Base-by-base conservation (phyloP, 2,888 invertebrate species). In the Cosmopolites sordidus region DNA sequence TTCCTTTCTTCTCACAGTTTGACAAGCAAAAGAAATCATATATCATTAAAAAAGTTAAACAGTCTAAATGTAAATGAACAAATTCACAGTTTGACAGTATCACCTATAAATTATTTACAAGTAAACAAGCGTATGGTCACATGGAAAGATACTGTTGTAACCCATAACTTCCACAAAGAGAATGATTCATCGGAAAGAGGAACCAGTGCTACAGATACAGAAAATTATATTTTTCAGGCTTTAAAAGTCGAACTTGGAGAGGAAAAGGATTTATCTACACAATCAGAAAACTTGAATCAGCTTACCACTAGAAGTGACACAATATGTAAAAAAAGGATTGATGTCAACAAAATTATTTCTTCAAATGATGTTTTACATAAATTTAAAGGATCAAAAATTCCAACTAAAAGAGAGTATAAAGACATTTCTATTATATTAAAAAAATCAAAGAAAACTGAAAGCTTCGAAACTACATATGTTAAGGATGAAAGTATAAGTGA, bases 11-110 rank as follows among this genome's bases (percentile, higher is more conserved):
- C 60, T 56, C 58, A 60, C 63, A 68, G 66, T 64, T 58, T 60
- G 39, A 59, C 59, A 16, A 58, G 51, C 30, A 56, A 53, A 43
- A 66, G 63, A 61, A 52, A 51, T 44, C 51, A 22, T 55, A 49
- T 62, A 46, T 54, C 60, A 43, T 56, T 60, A 17, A 64, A 58
- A 41, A 75, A 71, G 66, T 43, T 75, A n/a, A 76, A 76, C 60
- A 66, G 70, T 30, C 51, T 67, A 1, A 58, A 65, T 14, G 67
- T 76, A 1, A 76, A 76, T 55, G 60, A 62, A 11, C 60, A 66
- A 2, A 57, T 67, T 1, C 52, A 64, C 16, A 71, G 68, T 18
- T 61, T 76, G 51, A 72, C 65, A 0, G 74, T 76, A 2, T 67
- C 69, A 9, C 66, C 65, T 1, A 43, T 69, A 16, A 56, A 16